Evolutionary conservation across 1,140 invertebrate species (phyloP).

Genomic region (Pseudoatta argentina): DNA sequence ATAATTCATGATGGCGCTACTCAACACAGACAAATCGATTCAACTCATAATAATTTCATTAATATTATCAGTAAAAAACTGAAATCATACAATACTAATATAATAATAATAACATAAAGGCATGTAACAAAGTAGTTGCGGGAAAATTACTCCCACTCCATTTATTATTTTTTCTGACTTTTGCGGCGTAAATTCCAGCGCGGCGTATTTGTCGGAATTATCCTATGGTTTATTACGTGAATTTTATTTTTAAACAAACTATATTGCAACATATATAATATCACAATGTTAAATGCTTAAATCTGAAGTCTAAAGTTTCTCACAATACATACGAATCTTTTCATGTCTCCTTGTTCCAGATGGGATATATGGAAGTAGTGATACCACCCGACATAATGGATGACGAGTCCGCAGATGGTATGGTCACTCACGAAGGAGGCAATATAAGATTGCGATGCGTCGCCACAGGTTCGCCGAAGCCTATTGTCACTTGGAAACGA

Average conservation of each 20-base stretch:
- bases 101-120: too few relatives aligned
- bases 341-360: constrained; percentile 87
- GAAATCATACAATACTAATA: too few relatives aligned
- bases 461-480: constrained; percentile 93
- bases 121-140: too few relatives aligned
- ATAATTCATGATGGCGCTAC: too few relatives aligned
- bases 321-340: background rate
- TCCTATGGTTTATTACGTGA: background rate
- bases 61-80: too few relatives aligned
- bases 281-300: background rate
- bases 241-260: background rate
- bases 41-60: too few relatives aligned
- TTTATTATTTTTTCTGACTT: too few relatives aligned
- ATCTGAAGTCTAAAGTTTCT: background rate
- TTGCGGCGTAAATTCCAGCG: too few relatives aligned
- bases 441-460: constrained; percentile 92
- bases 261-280: background rate
- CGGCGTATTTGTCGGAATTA: too few relatives aligned
- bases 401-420: constrained; percentile 86
- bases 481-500: constrained; percentile 92
- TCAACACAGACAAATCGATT: too few relatives aligned
- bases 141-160: too few relatives aligned
- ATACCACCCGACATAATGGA: constrained; percentile 94
- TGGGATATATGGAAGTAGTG: constrained; percentile 93
- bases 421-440: constrained; percentile 90